Conservation (phyloP, 2,113 vertebrate genomes). For the Mirounga angustirostris region DNA sequence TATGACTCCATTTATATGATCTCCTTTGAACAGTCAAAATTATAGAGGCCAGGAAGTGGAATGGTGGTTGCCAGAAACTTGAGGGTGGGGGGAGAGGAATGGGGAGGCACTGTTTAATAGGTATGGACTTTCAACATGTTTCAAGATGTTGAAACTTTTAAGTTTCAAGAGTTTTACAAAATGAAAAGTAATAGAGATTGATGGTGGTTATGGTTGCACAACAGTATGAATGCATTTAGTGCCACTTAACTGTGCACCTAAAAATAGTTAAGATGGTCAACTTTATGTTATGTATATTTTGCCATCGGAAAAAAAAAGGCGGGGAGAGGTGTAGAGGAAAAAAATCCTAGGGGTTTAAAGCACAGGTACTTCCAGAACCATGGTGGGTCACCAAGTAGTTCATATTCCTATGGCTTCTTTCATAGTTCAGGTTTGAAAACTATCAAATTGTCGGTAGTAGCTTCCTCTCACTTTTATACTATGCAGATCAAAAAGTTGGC, state of each 20-base stretch:
- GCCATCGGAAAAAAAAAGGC: neutral
- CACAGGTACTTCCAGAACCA: neutral
- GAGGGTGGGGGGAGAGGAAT: neutral
- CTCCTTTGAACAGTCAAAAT: neutral
- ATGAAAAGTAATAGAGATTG: neutral
- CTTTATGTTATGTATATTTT: neutral
- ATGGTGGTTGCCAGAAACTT: neutral
- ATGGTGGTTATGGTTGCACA: neutral
- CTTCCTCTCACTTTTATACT: neutral
- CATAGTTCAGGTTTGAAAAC: neutral
- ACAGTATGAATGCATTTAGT: neutral
- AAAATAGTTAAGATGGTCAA: neutral
- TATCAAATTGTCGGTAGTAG: neutral
- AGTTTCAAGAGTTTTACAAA: neutral
- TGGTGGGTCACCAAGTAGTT: neutral
- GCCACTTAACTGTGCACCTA: neutral
- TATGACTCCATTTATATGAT: neutral
- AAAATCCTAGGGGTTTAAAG: neutral
- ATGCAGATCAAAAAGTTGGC: neutral
- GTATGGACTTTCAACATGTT: neutral
- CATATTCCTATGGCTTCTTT: neutral
- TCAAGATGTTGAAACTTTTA: neutral
- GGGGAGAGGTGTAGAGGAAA: neutral
- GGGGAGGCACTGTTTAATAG: neutral
- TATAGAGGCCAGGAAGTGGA: neutral